Conservation (phyloP, 2,888 invertebrate species). For the Dolomedes plantarius region DNA sequence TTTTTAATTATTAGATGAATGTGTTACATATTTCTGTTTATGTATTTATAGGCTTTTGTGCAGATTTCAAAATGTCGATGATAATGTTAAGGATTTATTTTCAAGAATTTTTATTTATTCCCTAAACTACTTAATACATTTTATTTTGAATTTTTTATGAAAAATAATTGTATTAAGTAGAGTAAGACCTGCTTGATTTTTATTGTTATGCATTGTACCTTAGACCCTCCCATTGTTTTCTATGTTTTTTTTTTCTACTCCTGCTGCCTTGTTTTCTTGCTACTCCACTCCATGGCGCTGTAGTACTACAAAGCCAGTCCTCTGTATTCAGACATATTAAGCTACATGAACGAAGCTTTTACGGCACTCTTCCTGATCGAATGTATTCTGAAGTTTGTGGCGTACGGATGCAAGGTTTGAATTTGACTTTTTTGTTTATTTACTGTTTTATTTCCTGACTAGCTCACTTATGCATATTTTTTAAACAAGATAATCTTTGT, state of each 20-base stretch:
- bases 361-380: conserved; percentile 96
- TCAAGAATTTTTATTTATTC: conserved; percentile 39
- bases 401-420: conserved; percentile 84
- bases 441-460: background rate
- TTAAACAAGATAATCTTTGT: background rate
- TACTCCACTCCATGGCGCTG: conserved; percentile 67
- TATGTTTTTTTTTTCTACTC: conserved; percentile 60
- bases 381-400: conserved; percentile 95
- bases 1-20: conserved; percentile 61
- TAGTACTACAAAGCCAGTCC: conserved; percentile 95
- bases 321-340: conserved; percentile 91
- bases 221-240: conserved; percentile 68
- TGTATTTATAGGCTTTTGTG: conserved; percentile 47
- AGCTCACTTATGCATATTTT: background rate
- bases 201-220: conserved; percentile 69
- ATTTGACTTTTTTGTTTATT: conserved; percentile 22
- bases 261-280: conserved; percentile 70
- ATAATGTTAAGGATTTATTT: conserved; percentile 18
- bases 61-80: conserved; percentile 15
- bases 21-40: conserved; percentile 58
- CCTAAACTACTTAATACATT: conserved; percentile 49
- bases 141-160: background rate
- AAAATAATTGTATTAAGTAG: conserved; percentile 39
- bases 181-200: conserved; percentile 61
- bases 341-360: conserved; percentile 94